These are phyloP conservation scores for Drosophila cyrtoloma DNA, from an alignment of 2,888 invertebrate genomes.

Conservation along the genomic window DNA sequence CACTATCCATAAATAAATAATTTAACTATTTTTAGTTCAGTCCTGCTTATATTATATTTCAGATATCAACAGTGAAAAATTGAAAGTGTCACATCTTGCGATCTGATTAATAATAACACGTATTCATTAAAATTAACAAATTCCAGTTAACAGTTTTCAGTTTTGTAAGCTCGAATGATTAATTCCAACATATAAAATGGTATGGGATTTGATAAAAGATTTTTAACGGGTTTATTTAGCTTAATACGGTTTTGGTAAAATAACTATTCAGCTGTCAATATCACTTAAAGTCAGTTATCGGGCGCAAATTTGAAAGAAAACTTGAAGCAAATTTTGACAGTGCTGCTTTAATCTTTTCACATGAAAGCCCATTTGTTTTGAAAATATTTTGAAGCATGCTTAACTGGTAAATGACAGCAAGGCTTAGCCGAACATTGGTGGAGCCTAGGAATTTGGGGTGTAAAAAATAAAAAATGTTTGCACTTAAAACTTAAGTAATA, in stretches of 20 bases:
- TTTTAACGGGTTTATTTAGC: background rate
- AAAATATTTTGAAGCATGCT: constrained; percentile 6
- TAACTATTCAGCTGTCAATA: background rate
- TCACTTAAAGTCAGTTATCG: background rate
- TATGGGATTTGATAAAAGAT: background rate
- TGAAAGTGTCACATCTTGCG: constrained; percentile 6
- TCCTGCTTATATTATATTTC: background rate
- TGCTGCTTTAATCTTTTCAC: background rate
- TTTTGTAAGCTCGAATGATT: background rate
- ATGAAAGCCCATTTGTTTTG: background rate
- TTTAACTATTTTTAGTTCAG: constrained; percentile 1
- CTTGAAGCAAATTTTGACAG: background rate
- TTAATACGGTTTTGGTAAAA: background rate
- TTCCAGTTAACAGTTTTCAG: background rate
- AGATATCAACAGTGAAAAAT: constrained; percentile 6
- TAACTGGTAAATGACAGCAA: background rate
- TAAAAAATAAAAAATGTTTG: background rate
- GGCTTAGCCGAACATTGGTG: constrained; percentile 4
- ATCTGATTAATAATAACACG: constrained; percentile 2
- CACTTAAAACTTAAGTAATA: constrained; percentile 40
- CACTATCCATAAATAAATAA: constrained; percentile 40
- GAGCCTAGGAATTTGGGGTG: background rate
- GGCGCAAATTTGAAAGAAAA: background rate
- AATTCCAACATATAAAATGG: background rate
- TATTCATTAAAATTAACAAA: background rate